phyloP scores from a whole-genome alignment of 2,113 vertebrate genomes.

The Limanda limanda region DNA sequence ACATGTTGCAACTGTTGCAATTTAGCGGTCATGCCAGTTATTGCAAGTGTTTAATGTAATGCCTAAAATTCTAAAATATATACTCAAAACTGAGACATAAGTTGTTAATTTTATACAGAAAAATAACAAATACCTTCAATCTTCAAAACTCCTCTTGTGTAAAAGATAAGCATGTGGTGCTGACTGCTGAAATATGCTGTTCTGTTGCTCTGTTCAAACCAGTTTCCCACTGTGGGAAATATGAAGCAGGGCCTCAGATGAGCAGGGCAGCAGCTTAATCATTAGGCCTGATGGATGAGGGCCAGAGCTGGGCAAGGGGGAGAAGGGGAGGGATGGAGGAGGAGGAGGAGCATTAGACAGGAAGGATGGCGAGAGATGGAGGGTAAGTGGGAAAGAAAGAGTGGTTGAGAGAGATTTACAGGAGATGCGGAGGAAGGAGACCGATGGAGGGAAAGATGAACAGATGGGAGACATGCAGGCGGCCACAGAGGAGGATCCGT shows the following conservation, averaged over 20 bases:
- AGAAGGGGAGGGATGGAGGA: constrained; percentile 19
- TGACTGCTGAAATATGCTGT: constrained; percentile 15
- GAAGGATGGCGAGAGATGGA: constrained; percentile 52
- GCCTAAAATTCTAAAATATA: background rate
- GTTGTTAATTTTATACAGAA: background rate
- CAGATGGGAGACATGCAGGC: constrained; percentile 75
- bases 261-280: constrained; percentile 80
- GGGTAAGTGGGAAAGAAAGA: constrained; percentile 60
- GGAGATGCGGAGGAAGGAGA: constrained; percentile 50
- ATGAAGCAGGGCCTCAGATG: constrained; percentile 71
- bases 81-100: background rate
- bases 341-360: constrained; percentile 48
- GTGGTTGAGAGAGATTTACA: constrained; percentile 66
- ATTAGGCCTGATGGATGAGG: constrained; percentile 87
- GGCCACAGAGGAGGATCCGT: constrained; percentile 80
- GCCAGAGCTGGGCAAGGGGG: constrained; percentile 40
- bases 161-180: constrained; percentile 1
- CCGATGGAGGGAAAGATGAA: constrained; percentile 59
- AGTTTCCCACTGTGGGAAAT: constrained; percentile 47
- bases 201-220: constrained; percentile 18
- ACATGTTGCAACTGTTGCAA: background rate
- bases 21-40: background rate
- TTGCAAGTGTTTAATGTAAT: too few relatives aligned
- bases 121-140: background rate
- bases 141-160: background rate